Conservation (phyloP, 2,888 invertebrate genomes). For the Acheta domesticus region DNA sequence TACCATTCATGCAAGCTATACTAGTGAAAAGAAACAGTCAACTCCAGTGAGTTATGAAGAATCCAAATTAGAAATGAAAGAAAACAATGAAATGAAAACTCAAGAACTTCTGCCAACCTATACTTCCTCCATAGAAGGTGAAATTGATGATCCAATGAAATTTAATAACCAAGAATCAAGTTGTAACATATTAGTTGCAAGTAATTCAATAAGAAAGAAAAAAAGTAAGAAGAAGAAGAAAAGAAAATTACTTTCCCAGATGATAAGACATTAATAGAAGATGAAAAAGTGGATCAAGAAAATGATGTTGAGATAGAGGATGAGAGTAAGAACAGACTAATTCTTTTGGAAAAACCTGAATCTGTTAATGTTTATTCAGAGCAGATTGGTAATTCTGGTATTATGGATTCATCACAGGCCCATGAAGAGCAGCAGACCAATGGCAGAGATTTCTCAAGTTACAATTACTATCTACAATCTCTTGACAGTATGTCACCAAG, state of each 20-base stretch:
- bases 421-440: too few relatives aligned
- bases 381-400: too few relatives aligned
- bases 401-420: too few relatives aligned
- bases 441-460: too few relatives aligned
- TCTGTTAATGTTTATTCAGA: conserved; percentile 4
- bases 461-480: too few relatives aligned
- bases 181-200: background rate
- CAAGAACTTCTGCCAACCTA: background rate
- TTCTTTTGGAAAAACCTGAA: conserved; percentile 24
- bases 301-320: background rate
- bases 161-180: conserved; percentile 23
- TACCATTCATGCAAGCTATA: too few relatives aligned
- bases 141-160: conserved; percentile 24
- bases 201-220: background rate
- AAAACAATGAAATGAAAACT: conserved; percentile 23
- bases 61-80: conserved; percentile 19
- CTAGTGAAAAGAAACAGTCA: background rate
- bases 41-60: background rate
- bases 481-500: too few relatives aligned
- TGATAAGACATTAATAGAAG: background rate
- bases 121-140: background rate
- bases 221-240: background rate
- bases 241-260: background rate
- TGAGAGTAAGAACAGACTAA: conserved; percentile 18
- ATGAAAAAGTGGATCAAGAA: too few relatives aligned